Base-by-base conservation (phyloP, 2,888 invertebrate species). In the Diadegma fenestrale region DNA sequence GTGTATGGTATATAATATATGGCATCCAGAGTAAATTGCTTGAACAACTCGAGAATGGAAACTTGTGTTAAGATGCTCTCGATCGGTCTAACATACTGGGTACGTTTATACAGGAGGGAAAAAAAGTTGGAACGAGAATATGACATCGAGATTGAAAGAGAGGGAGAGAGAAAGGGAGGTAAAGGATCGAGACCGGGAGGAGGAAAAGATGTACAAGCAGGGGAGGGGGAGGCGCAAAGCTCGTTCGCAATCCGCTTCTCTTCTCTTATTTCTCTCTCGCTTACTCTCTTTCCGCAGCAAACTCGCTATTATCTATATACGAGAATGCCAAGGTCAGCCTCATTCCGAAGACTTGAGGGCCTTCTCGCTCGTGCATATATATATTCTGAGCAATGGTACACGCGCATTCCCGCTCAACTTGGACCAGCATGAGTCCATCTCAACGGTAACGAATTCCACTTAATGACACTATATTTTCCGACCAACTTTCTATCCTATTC, bases 291-390 rank as follows among this genome's bases (percentile, higher is more conserved):
- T 84, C 71, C 64, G 66, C 51, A 66, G 78, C 75, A 45, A 83
- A 87, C 88, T 87, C 87, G 85, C 89, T 89, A 90, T 90, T 90
- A 91, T 91, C 90, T 88, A 88, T 87, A 89, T 87, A 89, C 87
- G 89, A 90, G 91, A 91, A 92, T 91, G 91, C 92, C 92, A 91
- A 91, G 92, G 92, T 90, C 92, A 90, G 90, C 91, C 89, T 92
- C 92, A 92, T 92, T 92, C 92, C 91, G 54, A 82, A 66, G 81
- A 82, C 84, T 77, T 78, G 48, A 79, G 63, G 75, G 45, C 72
- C 54, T 75, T 61, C 30, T 68, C 58, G n/a, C n/a, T 30, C 48
- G 61, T 61, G 82, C 69, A 51, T 41, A 22, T 26, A 58, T 54
- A 54, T 69, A 85, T 81, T 81, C 78, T 69, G 85, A 73, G 33